Conservation (phyloP, 2,113 vertebrate genomes). For the Polypterus bichir region DNA sequence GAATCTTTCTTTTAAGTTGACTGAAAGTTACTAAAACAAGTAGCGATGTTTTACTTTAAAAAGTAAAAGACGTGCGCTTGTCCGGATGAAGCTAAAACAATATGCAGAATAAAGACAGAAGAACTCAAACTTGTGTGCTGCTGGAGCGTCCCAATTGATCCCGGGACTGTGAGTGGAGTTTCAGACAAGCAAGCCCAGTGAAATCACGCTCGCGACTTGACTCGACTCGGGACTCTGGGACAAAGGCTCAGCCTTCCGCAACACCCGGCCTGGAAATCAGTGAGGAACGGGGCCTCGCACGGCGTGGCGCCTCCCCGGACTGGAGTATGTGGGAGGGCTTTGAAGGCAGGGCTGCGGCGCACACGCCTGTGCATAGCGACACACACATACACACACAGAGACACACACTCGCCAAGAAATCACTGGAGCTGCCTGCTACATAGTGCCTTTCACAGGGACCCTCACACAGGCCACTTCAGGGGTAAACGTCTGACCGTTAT, state of each 20-base stretch:
- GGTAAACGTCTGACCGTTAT: too few relatives aligned
- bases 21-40: too few relatives aligned
- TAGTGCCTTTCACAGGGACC: not conserved
- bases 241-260: conserved; percentile 47
- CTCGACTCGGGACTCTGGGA: conserved; percentile 25
- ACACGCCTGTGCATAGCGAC: too few relatives aligned
- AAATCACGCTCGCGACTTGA: conserved; percentile 28
- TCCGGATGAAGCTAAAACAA: too few relatives aligned
- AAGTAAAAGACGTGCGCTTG: too few relatives aligned
- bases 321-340: not conserved
- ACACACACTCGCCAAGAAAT: not conserved
- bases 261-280: conserved; percentile 44
- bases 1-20: too few relatives aligned
- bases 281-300: conserved; percentile 12
- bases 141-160: conserved; percentile 40
- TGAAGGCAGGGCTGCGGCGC: too few relatives aligned
- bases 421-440: not conserved
- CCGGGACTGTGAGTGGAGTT: conserved; percentile 7
- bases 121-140: conserved; percentile 18
- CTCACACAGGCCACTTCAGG: too few relatives aligned
- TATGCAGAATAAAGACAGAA: too few relatives aligned
- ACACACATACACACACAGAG: not conserved
- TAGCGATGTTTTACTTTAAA: too few relatives aligned
- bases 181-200: conserved; percentile 30
- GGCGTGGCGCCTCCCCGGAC: not conserved